Evolutionary conservation across 1,140 invertebrate genomes (phyloP).

Genomic region (Harlomillsia oculata): DNA sequence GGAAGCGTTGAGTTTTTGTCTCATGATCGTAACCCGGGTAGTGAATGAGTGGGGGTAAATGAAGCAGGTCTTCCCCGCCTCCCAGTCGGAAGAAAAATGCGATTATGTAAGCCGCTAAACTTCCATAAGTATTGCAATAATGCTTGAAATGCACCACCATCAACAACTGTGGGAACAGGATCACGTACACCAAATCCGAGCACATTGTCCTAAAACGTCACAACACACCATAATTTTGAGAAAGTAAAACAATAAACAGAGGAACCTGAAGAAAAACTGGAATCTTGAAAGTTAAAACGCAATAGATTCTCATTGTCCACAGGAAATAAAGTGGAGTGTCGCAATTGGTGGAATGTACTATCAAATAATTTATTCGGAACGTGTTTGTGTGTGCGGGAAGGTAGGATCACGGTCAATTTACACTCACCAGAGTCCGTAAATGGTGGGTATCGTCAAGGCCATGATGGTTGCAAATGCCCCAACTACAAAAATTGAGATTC

Average conservation of each 20-base stretch:
- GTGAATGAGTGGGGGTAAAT: slow-evolving; percentile 11
- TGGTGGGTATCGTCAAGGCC: slow-evolving; percentile 61
- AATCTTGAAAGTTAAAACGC: too few species aligned
- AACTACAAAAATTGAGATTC: slow-evolving; percentile 57
- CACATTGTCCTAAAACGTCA: slow-evolving; percentile 52
- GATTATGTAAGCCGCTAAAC: slow-evolving; percentile 54
- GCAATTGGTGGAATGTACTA: too few species aligned
- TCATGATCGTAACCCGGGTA: slow-evolving; percentile 23
- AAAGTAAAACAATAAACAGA: too few species aligned
- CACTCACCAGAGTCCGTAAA: slow-evolving; percentile 67
- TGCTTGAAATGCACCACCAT: slow-evolving; percentile 61
- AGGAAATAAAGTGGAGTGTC: too few species aligned
- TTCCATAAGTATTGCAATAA: slow-evolving; percentile 66
- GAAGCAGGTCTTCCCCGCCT: slow-evolving; percentile 41
- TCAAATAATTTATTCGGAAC: too few species aligned
- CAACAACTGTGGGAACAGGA: slow-evolving; percentile 72
- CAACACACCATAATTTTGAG: too few species aligned
- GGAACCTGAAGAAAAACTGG: too few species aligned
- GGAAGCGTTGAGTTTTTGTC: slow-evolving; percentile 41
- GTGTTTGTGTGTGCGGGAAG: too few species aligned
- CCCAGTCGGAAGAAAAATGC: slow-evolving; percentile 56
- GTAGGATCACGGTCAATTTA: too few species aligned
- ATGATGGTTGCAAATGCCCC: slow-evolving; percentile 58
- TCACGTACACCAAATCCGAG: slow-evolving; percentile 68
- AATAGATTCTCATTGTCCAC: too few species aligned